Base-by-base conservation (phyloP, 2,113 vertebrate species). In the Hyperoodon ampullatus region DNA sequence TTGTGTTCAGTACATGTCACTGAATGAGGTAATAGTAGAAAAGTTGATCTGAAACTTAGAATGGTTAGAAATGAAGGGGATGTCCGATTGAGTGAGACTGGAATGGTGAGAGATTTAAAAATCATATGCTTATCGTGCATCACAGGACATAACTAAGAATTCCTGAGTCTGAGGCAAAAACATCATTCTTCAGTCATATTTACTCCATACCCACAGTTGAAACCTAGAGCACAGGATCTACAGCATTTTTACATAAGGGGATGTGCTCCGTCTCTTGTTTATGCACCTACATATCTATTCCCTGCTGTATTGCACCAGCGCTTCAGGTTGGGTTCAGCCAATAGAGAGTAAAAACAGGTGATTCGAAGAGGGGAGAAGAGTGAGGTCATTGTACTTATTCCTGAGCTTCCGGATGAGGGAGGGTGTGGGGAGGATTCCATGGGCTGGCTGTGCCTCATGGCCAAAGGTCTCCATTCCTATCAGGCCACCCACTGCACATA, bases 91-190 rank as follows among this genome's bases (percentile, higher is more conserved):
- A 39, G 58, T 72, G 24, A 88, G 23, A 92, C 8, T 39, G 11
- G 24, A 78, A 92, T 53, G 24, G 33, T 42, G 26, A 93, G 12
- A 77, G 24, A 85, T 23, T 75, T 92, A 60, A 89, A 93, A 92
- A 35, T 71, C 18, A 88, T 55, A 50, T 26, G 30, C 3, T 75
- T 44, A 80, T 80, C 21, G 44, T 94, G 19, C 14, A 80, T 68
- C 33, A 72, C 0, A 96, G 47, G 26, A 39, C 15, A 39, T 53
- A 83, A 70, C 50, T 88, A 60, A 71, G 16, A 82, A 82, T 88
- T 95, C 21, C 11, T 80, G n/a, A 44, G 42, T 74, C 55, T 81
- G 44, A 82, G 24, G 12, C 55, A 87, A 66, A 55, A 42, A 33
- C 65, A 44, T 39, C 70, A 39, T 65, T 92, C 7, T 88, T 95